These are phyloP conservation scores for Argyresthia goedartella DNA, from an alignment of 2,888 invertebrate genomes.

Conservation along the genomic window DNA sequence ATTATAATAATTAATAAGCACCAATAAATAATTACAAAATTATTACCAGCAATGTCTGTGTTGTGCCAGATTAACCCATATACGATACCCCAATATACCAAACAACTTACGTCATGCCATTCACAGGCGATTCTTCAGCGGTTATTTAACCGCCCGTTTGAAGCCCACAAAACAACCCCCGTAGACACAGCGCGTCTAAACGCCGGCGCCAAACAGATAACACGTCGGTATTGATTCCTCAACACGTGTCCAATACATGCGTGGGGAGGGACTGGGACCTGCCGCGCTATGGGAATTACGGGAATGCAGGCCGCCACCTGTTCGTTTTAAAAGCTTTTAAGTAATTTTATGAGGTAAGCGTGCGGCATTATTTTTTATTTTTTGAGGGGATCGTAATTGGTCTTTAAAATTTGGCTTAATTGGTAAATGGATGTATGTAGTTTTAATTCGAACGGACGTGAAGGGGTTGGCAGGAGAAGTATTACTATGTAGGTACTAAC, in stretches of 20 bases:
- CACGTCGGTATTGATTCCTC: slow-evolving; percentile 37
- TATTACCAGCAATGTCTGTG: no score
- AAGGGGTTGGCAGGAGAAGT: no score
- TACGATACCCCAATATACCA: no score
- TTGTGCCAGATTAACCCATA: no score
- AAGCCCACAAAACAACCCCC: slow-evolving; percentile 19
- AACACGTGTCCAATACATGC: slow-evolving; percentile 45
- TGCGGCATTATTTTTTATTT: slow-evolving; percentile 18
- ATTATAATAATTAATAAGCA: no score
- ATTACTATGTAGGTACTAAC: no score
- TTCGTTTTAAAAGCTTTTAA: slow-evolving; percentile 42
- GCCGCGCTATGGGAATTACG: slow-evolving; percentile 24
- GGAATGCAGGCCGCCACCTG: slow-evolving; percentile 48
- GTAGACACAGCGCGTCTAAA: slow-evolving; percentile 21
- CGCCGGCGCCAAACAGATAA: slow-evolving; percentile 57
- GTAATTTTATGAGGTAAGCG: slow-evolving; percentile 30
- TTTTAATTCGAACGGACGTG: not conserved
- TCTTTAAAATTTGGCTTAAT: slow-evolving; percentile 1
- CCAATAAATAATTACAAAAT: no score
- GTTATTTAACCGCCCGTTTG: slow-evolving; percentile 22
- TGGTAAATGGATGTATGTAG: not conserved
- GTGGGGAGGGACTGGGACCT: slow-evolving; percentile 1
- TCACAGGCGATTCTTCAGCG: not conserved
- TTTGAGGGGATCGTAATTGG: slow-evolving; percentile 2
- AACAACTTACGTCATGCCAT: slow-evolving; percentile 8